These are phyloP conservation scores for Volucella bombylans DNA, from an alignment of 2,888 invertebrate genomes.

Conservation along the genomic window DNA sequence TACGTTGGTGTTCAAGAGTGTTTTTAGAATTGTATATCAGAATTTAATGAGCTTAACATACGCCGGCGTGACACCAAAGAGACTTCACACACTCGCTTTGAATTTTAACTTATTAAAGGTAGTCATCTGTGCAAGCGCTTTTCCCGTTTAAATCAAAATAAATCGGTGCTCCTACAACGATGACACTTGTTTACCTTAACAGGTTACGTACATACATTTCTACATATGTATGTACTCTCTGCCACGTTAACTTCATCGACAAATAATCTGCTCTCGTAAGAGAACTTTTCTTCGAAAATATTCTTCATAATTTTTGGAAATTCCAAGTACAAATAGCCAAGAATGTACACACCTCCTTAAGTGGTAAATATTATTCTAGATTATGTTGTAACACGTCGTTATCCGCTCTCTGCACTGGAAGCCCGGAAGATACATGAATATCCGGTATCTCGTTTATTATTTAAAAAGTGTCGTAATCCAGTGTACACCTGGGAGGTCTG, in stretches of 20 bases:
- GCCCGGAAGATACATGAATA: background rate
- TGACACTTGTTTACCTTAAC: background rate
- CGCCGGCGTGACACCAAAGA: too few relatives aligned
- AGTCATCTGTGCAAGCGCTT: too few relatives aligned
- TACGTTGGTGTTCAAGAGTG: too few relatives aligned
- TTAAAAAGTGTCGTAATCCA: conserved; percentile 13
- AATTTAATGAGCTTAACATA: too few relatives aligned
- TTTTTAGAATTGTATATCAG: too few relatives aligned
- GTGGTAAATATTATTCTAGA: conserved; percentile 9
- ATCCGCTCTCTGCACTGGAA: background rate
- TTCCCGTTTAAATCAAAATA: too few relatives aligned
- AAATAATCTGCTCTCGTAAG: conserved; percentile 2
- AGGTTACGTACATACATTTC: background rate
- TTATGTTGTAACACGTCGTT: background rate
- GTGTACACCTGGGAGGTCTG: too few relatives aligned
- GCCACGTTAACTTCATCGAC: background rate
- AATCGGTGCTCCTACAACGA: too few relatives aligned
- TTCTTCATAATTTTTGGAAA: too few relatives aligned
- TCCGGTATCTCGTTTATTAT: conserved; percentile 12
- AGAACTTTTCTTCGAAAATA: background rate
- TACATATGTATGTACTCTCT: too few relatives aligned
- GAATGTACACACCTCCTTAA: background rate
- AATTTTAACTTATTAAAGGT: too few relatives aligned
- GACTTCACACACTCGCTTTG: too few relatives aligned
- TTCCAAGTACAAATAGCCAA: background rate